These are phyloP conservation scores for Myotis vivesi DNA, from an alignment of 2,797 vertebrate species.

Conservation along the genomic window DNA sequence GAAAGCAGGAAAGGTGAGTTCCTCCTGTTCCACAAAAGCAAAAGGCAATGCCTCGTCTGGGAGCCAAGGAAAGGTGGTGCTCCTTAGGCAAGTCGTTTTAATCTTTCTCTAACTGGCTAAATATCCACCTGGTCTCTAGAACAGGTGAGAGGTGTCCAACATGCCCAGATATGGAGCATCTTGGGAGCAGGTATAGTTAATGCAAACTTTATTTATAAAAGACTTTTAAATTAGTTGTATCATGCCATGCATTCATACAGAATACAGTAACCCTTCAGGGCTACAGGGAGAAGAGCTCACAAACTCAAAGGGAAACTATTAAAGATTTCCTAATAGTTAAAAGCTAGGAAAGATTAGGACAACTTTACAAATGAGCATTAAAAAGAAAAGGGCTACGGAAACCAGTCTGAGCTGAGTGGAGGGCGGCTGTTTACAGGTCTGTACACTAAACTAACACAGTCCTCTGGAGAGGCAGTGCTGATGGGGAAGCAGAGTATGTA, in stretches of 20 bases:
- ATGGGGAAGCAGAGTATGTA: constrained; percentile 88
- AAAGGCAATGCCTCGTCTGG: background rate
- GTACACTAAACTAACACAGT: constrained; percentile 89
- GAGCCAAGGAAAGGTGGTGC: background rate
- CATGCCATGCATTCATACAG: constrained; percentile 95
- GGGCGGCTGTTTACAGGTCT: constrained; percentile 85
- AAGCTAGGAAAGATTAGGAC: constrained; percentile 85
- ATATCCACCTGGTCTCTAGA: background rate
- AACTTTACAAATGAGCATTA: constrained; percentile 84
- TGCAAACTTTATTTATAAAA: constrained; percentile 98
- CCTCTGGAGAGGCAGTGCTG: constrained; percentile 85
- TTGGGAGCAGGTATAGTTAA: constrained; percentile 85
- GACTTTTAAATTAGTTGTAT: constrained; percentile 90
- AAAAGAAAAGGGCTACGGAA: constrained; percentile 80
- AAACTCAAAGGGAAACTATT: constrained; percentile 85
- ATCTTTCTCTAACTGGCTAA: background rate
- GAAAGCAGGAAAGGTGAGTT: background rate
- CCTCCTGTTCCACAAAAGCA: background rate
- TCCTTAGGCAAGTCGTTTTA: rapidly evolving
- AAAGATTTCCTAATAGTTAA: constrained; percentile 84
- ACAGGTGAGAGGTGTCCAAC: constrained; percentile 61
- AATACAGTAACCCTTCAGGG: constrained; percentile 89
- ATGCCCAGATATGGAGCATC: background rate
- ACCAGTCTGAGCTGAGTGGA: constrained; percentile 80
- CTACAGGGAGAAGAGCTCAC: constrained; percentile 86